Conservation (phyloP, 2,888 invertebrate species). For the Bombyx huttoni region DNA sequence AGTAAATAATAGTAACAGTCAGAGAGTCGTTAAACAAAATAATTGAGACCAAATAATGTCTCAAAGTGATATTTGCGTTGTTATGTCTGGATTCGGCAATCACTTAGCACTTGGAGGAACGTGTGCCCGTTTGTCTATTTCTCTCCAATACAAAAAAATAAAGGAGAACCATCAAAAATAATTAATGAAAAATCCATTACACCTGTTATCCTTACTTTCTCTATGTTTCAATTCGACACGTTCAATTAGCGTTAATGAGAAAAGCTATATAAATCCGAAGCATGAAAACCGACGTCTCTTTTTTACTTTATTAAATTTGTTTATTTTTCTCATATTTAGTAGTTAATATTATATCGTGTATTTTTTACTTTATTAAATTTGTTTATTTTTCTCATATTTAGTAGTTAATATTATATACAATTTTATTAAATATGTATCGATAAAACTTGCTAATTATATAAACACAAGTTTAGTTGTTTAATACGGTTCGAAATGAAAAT, state of each 20-base stretch:
- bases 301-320: neutral
- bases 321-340: neutral
- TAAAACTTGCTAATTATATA: too few relatives aligned
- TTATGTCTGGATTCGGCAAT: too few relatives aligned
- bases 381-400: neutral
- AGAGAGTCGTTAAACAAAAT: too few relatives aligned
- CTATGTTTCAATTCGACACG: slow-evolving; percentile 1
- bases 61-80: too few relatives aligned
- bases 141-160: neutral
- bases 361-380: neutral
- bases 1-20: too few relatives aligned
- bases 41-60: too few relatives aligned
- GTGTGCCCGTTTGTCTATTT: too few relatives aligned
- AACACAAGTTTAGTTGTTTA: too few relatives aligned
- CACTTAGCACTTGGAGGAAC: too few relatives aligned
- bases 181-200: slow-evolving; percentile 2
- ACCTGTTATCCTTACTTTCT: slow-evolving; percentile 1
- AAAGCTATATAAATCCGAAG: neutral
- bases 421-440: too few relatives aligned
- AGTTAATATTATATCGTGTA: neutral
- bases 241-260: slow-evolving; percentile 4
- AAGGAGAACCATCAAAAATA: neutral
- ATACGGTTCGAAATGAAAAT: too few relatives aligned
- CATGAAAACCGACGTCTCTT: neutral
- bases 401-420: too few relatives aligned